Base-by-base conservation (phyloP, 2,888 invertebrate species). In the Latrodectus elegans region DNA sequence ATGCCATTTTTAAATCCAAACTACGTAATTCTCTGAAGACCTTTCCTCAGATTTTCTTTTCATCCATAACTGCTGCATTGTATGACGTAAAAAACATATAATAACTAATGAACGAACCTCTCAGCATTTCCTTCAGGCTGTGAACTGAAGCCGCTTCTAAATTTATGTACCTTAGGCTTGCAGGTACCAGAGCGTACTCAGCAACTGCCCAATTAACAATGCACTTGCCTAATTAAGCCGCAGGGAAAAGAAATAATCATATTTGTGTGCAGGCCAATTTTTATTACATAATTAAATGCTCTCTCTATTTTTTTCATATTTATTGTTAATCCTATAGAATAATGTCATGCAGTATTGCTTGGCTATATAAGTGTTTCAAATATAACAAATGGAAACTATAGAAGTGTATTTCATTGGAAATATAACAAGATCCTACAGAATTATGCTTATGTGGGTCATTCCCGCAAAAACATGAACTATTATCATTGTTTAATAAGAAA, bases 251-350 rank as follows among this genome's bases (percentile, higher is more conserved):
- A 70, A 79, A 81, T 86, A 86, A 86, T 86, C 81, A 81, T 76
- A 86, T 86, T 81, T 86, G 76, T 80, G 72, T 67, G 53, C 81
- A n/a, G 86, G 85, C 53, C 76, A 75, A 86, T 86, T 86, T 86
- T 86, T 86, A 86, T 81, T 86, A 86, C 75, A 76, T 86, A 81
- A 86, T 86, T 86, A 81, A 86, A 86, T 81, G 68, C 60, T 72
- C 72, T 67, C 72, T 53, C 38, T 81, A 65, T 81, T 81, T 86
- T 76, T 71, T 71, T 86, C 64, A 72, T 81, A 86, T 86, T 86
- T 81, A 86, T 86, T 86, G 70, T 77, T 86, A 81, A 77, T 38
- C 38, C 38, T 38, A 6, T 38, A 2, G 0, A 38, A 38, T 38
- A 38, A 38, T 38, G 38, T 1, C 6, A 38, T 38, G 38, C 38